A percentile compares a stretch with the other conserved stretches of the same genome.
These are phyloP conservation scores for Tineola bisselliella DNA, from an alignment of 2,888 invertebrate species.

Conservation along the genomic window DNA sequence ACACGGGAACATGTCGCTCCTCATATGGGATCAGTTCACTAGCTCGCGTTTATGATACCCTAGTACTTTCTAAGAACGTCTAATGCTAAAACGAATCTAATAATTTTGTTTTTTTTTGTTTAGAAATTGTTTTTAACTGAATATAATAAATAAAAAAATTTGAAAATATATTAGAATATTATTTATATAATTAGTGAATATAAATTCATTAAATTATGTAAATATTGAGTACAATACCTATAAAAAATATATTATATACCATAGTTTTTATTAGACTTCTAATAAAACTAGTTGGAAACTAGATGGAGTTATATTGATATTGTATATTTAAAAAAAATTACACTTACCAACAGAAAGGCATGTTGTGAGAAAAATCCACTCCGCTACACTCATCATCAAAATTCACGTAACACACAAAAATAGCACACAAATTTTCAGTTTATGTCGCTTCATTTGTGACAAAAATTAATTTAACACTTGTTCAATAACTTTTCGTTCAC, in stretches of 20 bases:
- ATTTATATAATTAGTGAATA: too few species aligned
- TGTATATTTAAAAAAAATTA: too few species aligned
- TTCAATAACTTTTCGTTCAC: not conserved
- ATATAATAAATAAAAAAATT: too few species aligned
- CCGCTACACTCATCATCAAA: not conserved
- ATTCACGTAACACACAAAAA: slow-evolving; percentile 31
- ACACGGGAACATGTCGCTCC: slow-evolving; percentile 19
- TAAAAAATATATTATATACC: too few species aligned
- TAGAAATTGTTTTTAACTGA: too few species aligned
- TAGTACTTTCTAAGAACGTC: slow-evolving; percentile 67
- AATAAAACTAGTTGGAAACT: too few species aligned
- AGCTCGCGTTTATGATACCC: slow-evolving; percentile 43
- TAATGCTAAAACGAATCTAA: slow-evolving; percentile 44
- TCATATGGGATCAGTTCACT: slow-evolving; percentile 44
- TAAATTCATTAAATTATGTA: too few species aligned
- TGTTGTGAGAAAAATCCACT: slow-evolving; percentile 4
- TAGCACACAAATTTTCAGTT: slow-evolving; percentile 26
- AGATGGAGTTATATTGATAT: too few species aligned
- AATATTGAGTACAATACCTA: too few species aligned
- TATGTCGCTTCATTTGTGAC: slow-evolving; percentile 55
- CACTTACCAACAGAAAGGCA: slow-evolving; percentile 6
- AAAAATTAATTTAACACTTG: not conserved
- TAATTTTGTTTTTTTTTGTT: slow-evolving; percentile 1
- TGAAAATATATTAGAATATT: too few species aligned
- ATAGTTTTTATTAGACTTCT: too few species aligned